Conservation (phyloP, 2,888 invertebrate species). For the Caenorhabditis imperialis region DNA sequence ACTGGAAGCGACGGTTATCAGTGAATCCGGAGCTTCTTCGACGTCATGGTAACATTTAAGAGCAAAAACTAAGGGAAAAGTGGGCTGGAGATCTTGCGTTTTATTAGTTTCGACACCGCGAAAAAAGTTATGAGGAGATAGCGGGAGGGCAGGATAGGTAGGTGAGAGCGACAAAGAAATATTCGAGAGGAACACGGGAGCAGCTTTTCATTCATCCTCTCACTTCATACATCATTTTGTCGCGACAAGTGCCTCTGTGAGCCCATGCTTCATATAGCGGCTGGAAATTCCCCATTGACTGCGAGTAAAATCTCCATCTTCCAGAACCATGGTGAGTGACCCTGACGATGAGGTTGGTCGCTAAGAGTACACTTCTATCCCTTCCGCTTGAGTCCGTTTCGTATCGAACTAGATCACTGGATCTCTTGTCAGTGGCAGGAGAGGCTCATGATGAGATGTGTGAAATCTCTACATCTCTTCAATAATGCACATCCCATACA, state of each 20-base stretch:
- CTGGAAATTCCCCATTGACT: constrained; percentile 29
- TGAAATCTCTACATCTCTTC: constrained; percentile 22
- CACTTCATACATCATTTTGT: constrained; percentile 45
- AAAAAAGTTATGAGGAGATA: constrained; percentile 29
- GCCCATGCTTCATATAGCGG: constrained; percentile 19
- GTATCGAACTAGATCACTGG: constrained; percentile 45
- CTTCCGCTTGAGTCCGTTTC: constrained; percentile 2
- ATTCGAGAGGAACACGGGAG: background rate
- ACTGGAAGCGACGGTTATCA: constrained; percentile 56
- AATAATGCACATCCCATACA: no score
- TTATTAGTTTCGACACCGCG: constrained; percentile 20
- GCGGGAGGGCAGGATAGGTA: constrained; percentile 3
- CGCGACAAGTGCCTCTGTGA: constrained; percentile 12
- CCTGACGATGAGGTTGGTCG: no score
- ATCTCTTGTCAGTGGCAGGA: constrained; percentile 15
- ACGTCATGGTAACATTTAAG: constrained; percentile 18
- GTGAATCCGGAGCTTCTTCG: constrained; percentile 52
- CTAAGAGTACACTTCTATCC: constrained; percentile 23
- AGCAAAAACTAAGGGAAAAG: background rate
- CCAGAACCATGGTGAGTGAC: constrained; percentile 18
- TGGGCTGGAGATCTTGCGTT: constrained; percentile 1
- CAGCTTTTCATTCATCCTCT: constrained; percentile 20
- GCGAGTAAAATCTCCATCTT: constrained; percentile 43
- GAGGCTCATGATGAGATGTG: background rate
- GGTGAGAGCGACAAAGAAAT: constrained; percentile 7